Percentiles rank a stretch among this genome's conserved stretches.
phyloP scores from a whole-genome alignment of 2,113 vertebrate species.

The Perca flavescens region DNA sequence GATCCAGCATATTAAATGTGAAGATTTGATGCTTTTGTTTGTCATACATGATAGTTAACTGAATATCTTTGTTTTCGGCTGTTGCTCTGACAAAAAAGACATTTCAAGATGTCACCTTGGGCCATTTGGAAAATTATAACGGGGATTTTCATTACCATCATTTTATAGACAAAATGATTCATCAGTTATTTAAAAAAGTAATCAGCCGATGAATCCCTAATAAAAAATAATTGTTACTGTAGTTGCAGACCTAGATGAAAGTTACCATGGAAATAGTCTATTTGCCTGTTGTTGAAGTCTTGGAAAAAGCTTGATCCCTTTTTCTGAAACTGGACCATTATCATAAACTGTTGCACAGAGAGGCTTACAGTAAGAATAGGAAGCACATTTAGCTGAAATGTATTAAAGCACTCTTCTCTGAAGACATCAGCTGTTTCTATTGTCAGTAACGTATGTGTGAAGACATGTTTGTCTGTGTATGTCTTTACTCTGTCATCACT shows the following conservation, averaged over 20 bases:
- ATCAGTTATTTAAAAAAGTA: background rate
- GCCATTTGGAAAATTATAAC: background rate
- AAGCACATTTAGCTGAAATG: conserved; percentile 40
- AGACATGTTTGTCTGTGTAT: conserved; percentile 42
- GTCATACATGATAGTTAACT: background rate
- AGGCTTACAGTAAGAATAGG: conserved; percentile 57
- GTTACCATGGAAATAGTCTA: conserved; percentile 43
- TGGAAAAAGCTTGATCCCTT: conserved; percentile 55
- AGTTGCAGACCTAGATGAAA: background rate
- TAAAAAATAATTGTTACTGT: background rate
- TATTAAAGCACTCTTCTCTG: conserved; percentile 5
- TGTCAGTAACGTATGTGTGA: conserved; percentile 48
- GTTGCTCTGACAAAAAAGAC: background rate
- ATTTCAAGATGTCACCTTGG: background rate
- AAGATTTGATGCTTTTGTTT: background rate
- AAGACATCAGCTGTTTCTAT: conserved; percentile 57
- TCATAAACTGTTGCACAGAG: conserved; percentile 11
- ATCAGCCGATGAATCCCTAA: background rate
- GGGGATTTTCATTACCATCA: background rate
- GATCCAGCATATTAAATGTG: background rate
- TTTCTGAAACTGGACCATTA: conserved; percentile 46
- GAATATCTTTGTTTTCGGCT: background rate
- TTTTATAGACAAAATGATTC: background rate
- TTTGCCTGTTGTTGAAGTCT: conserved; percentile 32
- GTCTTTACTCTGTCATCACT: conserved; percentile 74